Evolutionary conservation across 2,797 vertebrate species (phyloP), one percentile per base, ranked within the genome.

Genomic region (Numenius phaeopus): DNA sequence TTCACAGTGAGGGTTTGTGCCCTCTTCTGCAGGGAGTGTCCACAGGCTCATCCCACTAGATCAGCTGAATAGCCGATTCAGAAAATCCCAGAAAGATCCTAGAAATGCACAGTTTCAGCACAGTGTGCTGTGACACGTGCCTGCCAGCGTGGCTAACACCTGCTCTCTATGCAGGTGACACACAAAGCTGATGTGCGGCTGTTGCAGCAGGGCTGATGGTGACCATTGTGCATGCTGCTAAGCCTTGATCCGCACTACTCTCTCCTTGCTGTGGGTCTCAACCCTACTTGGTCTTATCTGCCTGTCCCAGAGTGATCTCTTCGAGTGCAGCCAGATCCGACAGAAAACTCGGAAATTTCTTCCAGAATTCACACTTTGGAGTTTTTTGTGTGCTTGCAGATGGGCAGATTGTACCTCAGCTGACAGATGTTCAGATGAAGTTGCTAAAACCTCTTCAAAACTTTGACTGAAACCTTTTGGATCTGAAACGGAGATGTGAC

Each of bases 41-140:
- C 15, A 2, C 9, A 4, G n/a, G 15, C 24, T 34, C 21, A 9
- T 19, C 32, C 32, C 6, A 2, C 8, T 20, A 8, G 4, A 27
- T 10, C 7, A 4, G 18, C 52, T 23, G 26, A n/a, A 29, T 24
- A 18, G 19, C 26, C 4, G 23, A 21, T n/a, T 14, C 2, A 6
- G 46, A 32, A 65, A 65, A 57, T 21, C 10, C 4, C 10, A 24
- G 34, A 11, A 47, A 50, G 49, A 24, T 23, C 34, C 21, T 30
- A 22, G 24, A 44, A 76, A 40, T 1, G 3, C 1, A 2, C 9
- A 1, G 7, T 37, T 54, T n/a, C 26, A 8, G 24, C 11, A 0
- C 2, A 1, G 32, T 14, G 29, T 54, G 14, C 39, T 34, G n/a
- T 27, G 22, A 7, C 0, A 0, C 0, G 9, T 30, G 5, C 5